phyloP scores from a whole-genome alignment of 1,140 invertebrate species.

The Spodoptera litura region DNA sequence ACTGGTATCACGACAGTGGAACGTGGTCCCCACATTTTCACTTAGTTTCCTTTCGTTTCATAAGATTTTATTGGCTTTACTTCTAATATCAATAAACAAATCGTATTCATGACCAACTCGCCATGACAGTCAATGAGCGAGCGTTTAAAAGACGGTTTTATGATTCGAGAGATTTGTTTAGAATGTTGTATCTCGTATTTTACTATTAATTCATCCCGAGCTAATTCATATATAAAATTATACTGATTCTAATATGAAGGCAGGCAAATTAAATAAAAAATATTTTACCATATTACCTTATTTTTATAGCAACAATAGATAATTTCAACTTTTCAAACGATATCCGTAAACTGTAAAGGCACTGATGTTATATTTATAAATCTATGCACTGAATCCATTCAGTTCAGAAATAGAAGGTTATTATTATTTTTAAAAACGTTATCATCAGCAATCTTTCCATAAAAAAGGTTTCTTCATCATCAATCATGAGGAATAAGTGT shows the following conservation, averaged over 20 bases:
- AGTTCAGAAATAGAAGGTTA: neutral
- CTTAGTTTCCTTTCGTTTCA: neutral
- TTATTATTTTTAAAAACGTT: no score
- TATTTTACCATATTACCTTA: no score
- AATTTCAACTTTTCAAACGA: neutral
- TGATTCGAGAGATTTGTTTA: no score
- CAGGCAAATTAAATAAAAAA: no score
- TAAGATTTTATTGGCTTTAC: neutral
- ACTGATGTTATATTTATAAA: no score
- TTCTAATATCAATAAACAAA: constrained; percentile 22
- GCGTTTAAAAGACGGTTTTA: neutral
- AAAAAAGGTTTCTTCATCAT: no score
- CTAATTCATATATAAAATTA: no score
- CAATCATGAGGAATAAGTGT: no score
- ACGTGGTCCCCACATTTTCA: neutral
- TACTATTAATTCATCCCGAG: no score
- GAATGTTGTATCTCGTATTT: no score
- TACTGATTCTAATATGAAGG: no score
- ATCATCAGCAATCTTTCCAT: no score
- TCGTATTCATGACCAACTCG: neutral
- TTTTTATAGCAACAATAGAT: neutral
- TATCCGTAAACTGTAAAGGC: neutral
- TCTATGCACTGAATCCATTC: neutral
- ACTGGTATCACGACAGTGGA: constrained; percentile 40
- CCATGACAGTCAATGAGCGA: neutral